Percentiles rank a stretch among this genome's conserved stretches.
Conservation (phyloP, 2,888 invertebrate genomes). For the Rhingia rostrata region DNA sequence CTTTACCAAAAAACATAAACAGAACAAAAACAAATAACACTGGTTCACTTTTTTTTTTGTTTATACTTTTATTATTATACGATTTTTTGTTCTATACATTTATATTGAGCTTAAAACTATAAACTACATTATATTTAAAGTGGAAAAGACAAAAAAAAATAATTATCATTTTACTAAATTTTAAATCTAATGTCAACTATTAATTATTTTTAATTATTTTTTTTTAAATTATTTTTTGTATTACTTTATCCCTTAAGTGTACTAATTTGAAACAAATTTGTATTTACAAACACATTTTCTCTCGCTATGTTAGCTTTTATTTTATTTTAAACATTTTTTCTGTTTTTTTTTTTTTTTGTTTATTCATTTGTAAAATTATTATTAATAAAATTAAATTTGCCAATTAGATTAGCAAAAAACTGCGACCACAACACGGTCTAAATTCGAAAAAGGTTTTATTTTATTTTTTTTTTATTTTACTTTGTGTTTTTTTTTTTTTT, state of each 20-base stretch:
- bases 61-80: conserved; percentile 38
- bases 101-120: conserved; percentile 66
- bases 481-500: conserved; percentile 6
- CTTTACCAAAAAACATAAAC: neutral
- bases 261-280: conserved; percentile 70
- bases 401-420: conserved; percentile 67
- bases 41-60: conserved; percentile 18
- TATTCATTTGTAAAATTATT: conserved; percentile 43
- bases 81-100: conserved; percentile 70
- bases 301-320: conserved; percentile 35
- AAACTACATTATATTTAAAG: conserved; percentile 72
- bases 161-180: conserved; percentile 73
- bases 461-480: neutral
- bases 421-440: conserved; percentile 57
- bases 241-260: conserved; percentile 57
- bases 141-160: conserved; percentile 73
- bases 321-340: conserved; percentile 44
- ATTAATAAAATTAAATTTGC: conserved; percentile 64
- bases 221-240: neutral
- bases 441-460: conserved; percentile 67
- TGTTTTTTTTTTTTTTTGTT: conserved; percentile 9
- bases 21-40: neutral
- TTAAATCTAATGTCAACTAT: conserved; percentile 73
- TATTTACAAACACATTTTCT: conserved; percentile 71
- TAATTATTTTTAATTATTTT: conserved; percentile 41